A percentile compares a stretch with the other conserved stretches of the same genome.
phyloP scores from a whole-genome alignment of 2,888 invertebrate genomes.

The Stenolophus ochropezus region DNA sequence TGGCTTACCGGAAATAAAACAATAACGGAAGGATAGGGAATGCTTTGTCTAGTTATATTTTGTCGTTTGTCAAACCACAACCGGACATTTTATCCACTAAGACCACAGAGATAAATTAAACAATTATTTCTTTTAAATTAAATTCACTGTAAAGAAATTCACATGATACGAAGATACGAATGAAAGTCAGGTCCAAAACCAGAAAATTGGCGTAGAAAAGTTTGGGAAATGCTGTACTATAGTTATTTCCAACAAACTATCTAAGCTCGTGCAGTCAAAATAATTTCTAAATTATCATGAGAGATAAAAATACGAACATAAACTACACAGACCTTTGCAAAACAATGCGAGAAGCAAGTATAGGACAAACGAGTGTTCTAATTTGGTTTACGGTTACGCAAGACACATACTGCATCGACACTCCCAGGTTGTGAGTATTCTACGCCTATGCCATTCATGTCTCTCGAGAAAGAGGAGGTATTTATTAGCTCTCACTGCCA shows the following conservation, averaged over 20 bases:
- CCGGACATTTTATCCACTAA: too few relatives aligned
- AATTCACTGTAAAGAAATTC: too few relatives aligned
- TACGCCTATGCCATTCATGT: not conserved
- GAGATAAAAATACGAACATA: constrained; percentile 14
- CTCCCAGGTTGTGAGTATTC: constrained; percentile 1
- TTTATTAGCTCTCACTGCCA: not conserved
- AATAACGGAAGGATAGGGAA: too few relatives aligned
- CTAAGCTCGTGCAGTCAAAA: not conserved
- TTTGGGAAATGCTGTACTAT: not conserved
- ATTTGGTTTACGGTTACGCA: constrained; percentile 13
- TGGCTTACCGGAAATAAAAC: too few relatives aligned
- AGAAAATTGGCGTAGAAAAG: not conserved
- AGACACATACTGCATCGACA: not conserved
- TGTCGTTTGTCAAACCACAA: too few relatives aligned
- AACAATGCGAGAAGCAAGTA: not conserved
- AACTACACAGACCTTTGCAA: constrained; percentile 9
- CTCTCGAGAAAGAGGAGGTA: too few relatives aligned
- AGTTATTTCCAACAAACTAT: not conserved
- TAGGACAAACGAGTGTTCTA: constrained; percentile 26
- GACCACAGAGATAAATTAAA: too few relatives aligned
- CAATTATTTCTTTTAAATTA: too few relatives aligned
- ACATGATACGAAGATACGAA: too few relatives aligned
- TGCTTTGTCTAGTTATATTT: too few relatives aligned
- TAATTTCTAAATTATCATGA: constrained; percentile 18
- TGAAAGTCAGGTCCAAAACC: too few relatives aligned